Evolutionary conservation across 1,140 invertebrate genomes (phyloP).

Genomic region (Oedothorax gibbosus): DNA sequence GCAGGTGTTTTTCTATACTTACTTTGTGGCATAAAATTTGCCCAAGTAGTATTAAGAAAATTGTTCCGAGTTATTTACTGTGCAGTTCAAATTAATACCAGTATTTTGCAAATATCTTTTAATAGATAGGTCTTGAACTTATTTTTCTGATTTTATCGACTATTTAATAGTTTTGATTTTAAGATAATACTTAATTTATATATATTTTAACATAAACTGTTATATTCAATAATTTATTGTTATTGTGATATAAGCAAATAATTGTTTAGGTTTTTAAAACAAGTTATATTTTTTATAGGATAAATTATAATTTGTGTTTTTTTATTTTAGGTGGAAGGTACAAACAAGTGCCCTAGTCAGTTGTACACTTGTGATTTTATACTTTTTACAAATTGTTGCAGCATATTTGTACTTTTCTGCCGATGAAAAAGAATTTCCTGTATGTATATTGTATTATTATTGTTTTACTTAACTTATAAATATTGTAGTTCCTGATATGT

Average conservation of each 20-base stretch:
- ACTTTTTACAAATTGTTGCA: constrained; percentile 61
- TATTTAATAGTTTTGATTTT: background rate
- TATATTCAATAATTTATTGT: background rate
- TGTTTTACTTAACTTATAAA: background rate
- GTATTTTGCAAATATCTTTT: no score
- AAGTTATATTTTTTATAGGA: background rate
- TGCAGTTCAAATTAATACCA: no score
- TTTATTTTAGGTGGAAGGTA: constrained; percentile 57
- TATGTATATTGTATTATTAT: constrained; percentile 7
- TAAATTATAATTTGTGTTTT: background rate
- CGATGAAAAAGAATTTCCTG: constrained; percentile 52
- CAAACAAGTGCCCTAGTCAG: constrained; percentile 60
- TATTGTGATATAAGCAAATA: background rate
- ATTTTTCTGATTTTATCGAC: background rate
- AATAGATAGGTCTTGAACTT: no score
- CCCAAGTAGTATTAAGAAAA: no score
- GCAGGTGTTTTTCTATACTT: no score
- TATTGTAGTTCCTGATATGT: no score
- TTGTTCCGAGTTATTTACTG: no score
- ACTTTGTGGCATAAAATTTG: no score
- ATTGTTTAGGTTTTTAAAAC: no score
- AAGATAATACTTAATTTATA: background rate
- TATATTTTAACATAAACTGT: background rate
- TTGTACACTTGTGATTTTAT: constrained; percentile 59
- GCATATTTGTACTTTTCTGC: constrained; percentile 57